A percentile compares a stretch with the other conserved stretches of the same genome.
These are phyloP conservation scores for Myotis daubentonii DNA, from an alignment of 2,797 vertebrate genomes.

Conservation along the genomic window DNA sequence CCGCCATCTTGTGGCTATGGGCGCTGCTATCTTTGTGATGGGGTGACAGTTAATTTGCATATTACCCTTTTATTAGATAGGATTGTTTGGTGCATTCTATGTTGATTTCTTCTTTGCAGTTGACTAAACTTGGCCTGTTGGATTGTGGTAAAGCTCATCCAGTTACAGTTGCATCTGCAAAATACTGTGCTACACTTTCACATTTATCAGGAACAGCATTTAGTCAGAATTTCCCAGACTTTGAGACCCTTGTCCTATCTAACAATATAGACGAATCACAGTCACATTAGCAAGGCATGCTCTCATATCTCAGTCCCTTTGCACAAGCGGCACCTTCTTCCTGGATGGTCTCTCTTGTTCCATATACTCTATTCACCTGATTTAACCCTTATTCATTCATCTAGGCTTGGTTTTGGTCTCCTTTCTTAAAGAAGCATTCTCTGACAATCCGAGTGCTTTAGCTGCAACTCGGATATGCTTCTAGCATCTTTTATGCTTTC, in stretches of 20 bases:
- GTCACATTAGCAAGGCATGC: neutral
- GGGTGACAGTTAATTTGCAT: no score
- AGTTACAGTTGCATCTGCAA: neutral
- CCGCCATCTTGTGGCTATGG: no score
- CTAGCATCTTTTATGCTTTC: neutral
- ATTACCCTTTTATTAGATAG: no score
- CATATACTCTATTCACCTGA: neutral
- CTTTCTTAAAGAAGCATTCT: neutral
- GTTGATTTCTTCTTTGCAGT: neutral
- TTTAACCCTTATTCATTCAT: neutral
- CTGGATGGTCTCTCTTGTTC: neutral
- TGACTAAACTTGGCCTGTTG: neutral
- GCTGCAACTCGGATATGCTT: neutral
- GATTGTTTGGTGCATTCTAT: neutral
- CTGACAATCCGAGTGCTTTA: neutral
- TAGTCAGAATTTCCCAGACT: neutral
- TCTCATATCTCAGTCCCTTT: neutral
- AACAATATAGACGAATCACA: neutral
- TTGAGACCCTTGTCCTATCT: neutral
- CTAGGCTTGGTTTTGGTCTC: neutral
- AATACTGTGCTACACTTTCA: neutral
- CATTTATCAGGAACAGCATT: neutral
- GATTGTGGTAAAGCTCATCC: neutral
- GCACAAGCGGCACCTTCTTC: neutral
- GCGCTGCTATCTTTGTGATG: no score